Percentiles rank a stretch among this genome's conserved stretches.
Conservation (phyloP, 2,113 vertebrate genomes). For the Zingel zingel region DNA sequence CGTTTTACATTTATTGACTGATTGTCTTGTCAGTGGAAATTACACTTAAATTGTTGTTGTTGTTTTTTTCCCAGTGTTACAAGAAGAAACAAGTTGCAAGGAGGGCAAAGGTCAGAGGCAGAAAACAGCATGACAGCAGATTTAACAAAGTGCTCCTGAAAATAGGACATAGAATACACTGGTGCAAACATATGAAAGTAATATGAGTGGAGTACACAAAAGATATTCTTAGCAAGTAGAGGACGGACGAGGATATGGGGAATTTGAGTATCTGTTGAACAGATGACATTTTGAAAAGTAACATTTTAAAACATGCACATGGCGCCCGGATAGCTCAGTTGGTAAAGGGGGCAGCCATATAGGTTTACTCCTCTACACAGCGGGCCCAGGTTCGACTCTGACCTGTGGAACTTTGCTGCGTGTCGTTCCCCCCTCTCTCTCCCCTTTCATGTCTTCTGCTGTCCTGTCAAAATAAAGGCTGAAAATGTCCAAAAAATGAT, state of each 20-base stretch:
- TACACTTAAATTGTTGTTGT: not conserved
- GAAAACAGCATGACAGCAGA: conserved; percentile 16
- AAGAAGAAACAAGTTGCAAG: conserved; percentile 10
- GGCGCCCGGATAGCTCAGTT: too few species aligned
- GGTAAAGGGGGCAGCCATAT: too few species aligned
- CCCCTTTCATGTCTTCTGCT: too few species aligned
- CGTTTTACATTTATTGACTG: not conserved
- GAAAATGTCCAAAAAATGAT: too few species aligned
- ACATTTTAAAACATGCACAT: not conserved
- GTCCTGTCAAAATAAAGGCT: too few species aligned
- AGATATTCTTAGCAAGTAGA: conserved; percentile 2
- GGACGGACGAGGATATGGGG: not conserved
- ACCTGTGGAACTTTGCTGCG: too few species aligned
- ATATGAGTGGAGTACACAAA: not conserved
- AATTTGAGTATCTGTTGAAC: conserved; percentile 10
- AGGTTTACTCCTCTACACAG: too few species aligned
- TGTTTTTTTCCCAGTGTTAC: not conserved
- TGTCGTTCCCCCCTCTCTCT: too few species aligned
- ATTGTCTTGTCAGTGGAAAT: conserved; percentile 8
- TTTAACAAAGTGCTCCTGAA: conserved; percentile 14
- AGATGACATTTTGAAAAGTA: conserved; percentile 22
- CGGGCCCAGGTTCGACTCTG: too few species aligned
- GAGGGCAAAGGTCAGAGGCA: conserved; percentile 39
- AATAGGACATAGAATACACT: conserved; percentile 26
- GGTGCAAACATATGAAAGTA: conserved; percentile 13